Conservation (phyloP, 1,140 invertebrate species). For the Platorchestia sp. region DNA sequence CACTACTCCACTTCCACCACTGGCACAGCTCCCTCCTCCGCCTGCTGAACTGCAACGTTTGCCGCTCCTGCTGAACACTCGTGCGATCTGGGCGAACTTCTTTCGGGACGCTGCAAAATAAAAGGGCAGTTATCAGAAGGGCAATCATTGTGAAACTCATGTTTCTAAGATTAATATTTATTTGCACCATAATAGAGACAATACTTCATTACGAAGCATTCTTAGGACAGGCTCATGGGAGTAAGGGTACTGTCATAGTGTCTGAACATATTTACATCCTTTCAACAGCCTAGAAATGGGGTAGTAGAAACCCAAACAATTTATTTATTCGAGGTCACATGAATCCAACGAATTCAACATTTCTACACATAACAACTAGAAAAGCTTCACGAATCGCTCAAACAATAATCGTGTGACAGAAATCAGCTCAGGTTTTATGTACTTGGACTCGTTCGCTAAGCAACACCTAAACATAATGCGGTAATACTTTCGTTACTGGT, state of each 20-base stretch:
- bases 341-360: too few species aligned
- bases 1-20: neutral
- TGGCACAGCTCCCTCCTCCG: neutral
- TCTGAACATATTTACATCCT: neutral
- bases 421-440: neutral
- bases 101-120: slow-evolving; percentile 65
- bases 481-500: neutral
- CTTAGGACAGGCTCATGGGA: neutral
- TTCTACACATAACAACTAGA: neutral
- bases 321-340: neutral
- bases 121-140: neutral
- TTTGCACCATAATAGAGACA: neutral
- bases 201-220: neutral
- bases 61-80: slow-evolving; percentile 64
- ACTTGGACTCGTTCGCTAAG: neutral
- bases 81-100: slow-evolving; percentile 68
- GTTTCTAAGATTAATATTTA: neutral
- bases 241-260: neutral
- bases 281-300: neutral
- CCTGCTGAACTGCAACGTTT: slow-evolving; percentile 50
- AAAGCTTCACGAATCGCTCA: neutral
- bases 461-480: neutral
- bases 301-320: neutral
- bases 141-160: neutral
- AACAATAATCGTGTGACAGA: neutral